A percentile compares a stretch with the other conserved stretches of the same genome.
Evolutionary conservation across 2,113 vertebrate species (phyloP).

Genomic region (Gambusia holbrooki): DNA sequence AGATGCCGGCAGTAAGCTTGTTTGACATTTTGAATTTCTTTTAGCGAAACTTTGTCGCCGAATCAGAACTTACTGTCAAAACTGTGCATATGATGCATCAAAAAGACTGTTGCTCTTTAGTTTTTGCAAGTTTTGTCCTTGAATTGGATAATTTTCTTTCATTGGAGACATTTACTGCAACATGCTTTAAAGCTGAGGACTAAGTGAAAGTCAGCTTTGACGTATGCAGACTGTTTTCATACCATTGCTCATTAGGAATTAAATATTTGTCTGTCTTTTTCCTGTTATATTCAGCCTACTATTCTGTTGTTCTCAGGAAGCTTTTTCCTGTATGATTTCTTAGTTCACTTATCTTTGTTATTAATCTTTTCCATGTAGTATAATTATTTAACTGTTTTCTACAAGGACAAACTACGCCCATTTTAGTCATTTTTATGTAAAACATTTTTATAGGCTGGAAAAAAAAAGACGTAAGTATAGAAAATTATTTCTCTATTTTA

Average conservation of each 20-base stretch:
- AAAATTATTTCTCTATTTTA: background rate
- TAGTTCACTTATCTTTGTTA: conserved; percentile 7
- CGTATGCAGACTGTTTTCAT: background rate
- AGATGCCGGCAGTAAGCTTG: background rate
- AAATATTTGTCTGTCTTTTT: background rate
- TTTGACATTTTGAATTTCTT: background rate
- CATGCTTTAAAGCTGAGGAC: background rate
- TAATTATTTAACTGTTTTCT: background rate
- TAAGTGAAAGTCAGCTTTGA: background rate
- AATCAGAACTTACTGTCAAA: background rate
- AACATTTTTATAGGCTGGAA: too few species aligned
- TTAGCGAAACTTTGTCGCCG: background rate
- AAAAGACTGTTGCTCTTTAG: background rate
- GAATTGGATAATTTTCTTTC: background rate
- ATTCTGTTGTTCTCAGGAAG: conserved; percentile 43
- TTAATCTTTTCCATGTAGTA: conserved; percentile 45
- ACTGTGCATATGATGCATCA: too few species aligned
- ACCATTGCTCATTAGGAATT: background rate
- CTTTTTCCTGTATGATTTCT: conserved; percentile 36
- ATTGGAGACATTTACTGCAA: background rate
- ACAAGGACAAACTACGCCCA: too few species aligned
- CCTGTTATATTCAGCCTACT: conserved; percentile 9
- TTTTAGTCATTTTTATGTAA: too few species aligned
- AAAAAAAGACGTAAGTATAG: too few species aligned
- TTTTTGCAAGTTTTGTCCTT: background rate